A percentile compares a stretch with the other conserved stretches of the same genome.
Conservation (phyloP, 23 tunicate species). For the Halocynthia aurantium region DNA sequence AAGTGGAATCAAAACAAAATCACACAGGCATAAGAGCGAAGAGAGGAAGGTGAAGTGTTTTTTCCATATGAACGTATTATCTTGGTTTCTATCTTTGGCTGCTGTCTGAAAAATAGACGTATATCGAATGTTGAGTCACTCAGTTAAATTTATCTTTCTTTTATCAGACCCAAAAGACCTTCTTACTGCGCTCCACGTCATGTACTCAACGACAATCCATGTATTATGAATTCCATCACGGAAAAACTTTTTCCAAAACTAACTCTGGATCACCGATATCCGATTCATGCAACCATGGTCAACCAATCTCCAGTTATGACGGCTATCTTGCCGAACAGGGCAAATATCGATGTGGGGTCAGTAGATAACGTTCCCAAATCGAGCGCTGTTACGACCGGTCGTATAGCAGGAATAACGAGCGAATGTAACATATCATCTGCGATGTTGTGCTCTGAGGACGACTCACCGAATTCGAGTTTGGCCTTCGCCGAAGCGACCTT, state of each 20-base stretch:
- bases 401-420: not conserved
- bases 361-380: not conserved
- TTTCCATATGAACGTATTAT: not conserved
- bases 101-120: too few species aligned
- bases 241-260: constrained; percentile 73
- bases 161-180: constrained; percentile 54
- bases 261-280: constrained; percentile 41
- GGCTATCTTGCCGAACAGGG: not conserved
- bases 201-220: constrained; percentile 68
- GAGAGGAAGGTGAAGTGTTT: constrained; percentile 55
- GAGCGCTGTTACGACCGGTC: not conserved
- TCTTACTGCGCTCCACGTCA: constrained; percentile 42
- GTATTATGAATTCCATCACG: constrained; percentile 78
- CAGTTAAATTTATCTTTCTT: not conserved
- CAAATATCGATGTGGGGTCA: not conserved
- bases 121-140: not conserved
- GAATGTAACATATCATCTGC: not conserved
- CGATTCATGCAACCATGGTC: not conserved
- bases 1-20: constrained; percentile 44
- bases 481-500: not conserved
- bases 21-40: constrained; percentile 42
- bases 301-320: not conserved
- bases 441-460: constrained; percentile 4
- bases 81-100: not conserved
- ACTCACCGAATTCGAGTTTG: constrained; percentile 11